A percentile compares a stretch with the other conserved stretches of the same genome.
Evolutionary conservation across 92 coral and sea anemone genomes (phyloP).

Genomic region (Umimayanthus chanpuru): DNA sequence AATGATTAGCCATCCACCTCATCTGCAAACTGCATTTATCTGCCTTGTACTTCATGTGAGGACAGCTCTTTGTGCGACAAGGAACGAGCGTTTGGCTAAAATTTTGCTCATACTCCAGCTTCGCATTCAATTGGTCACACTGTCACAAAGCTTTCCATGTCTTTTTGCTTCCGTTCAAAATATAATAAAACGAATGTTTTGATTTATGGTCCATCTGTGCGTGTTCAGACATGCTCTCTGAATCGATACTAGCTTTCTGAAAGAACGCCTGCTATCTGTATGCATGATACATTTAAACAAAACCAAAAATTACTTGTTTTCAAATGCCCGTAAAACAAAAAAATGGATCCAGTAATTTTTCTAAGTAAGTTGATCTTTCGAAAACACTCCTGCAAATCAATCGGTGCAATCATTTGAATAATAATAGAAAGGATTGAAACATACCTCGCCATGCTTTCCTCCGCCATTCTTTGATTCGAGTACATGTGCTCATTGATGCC

Average conservation of each 20-base stretch:
- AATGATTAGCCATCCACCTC: constrained; percentile 38
- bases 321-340: constrained; percentile 4
- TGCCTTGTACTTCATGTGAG: constrained; percentile 24
- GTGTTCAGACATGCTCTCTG: neutral
- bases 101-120: neutral
- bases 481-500: no score
- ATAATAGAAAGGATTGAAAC: neutral
- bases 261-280: constrained; percentile 4
- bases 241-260: neutral
- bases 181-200: neutral
- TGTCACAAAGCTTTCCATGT: constrained; percentile 3
- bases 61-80: constrained; percentile 20
- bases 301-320: neutral
- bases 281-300: neutral
- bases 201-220: constrained; percentile 1
- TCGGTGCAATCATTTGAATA: constrained; percentile 1
- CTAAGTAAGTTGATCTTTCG: constrained; percentile 1
- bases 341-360: neutral
- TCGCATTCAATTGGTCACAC: neutral
- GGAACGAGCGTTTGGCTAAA: neutral
- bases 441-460: no score
- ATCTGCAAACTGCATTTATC: constrained; percentile 11
- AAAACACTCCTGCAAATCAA: constrained; percentile 5
- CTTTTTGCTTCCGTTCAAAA: neutral
- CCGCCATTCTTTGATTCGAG: no score